Base-by-base conservation (phyloP, 2,888 invertebrate genomes). In the Epicampocera succincta region DNA sequence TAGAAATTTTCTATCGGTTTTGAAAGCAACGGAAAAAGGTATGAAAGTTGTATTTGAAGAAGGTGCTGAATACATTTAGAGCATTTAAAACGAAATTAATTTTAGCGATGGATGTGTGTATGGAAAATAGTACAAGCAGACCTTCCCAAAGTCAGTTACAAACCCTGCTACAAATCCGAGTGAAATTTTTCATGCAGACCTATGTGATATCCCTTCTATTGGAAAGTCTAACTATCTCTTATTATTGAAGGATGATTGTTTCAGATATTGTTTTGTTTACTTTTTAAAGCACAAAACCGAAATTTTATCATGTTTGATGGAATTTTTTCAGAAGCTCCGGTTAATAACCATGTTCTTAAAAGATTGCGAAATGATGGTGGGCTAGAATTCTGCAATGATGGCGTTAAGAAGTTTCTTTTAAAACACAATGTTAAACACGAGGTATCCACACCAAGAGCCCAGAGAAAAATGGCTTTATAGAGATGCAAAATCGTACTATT, bases 361-460 rank as follows among this genome's bases (percentile, higher is more conserved):
- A 48, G 66, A 29, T 44, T 84, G 11, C 46, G 81, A 69, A 61
- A 68, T 12, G 80, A 83, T 63, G 63, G 78, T 33, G 78, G 80
- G 13, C 25, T 80, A 12, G 69, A 81, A 44, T 83, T 81, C 60
- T 76, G 82, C 19, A 83, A 84, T 29, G 69, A 81, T n/a, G 6
- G 13, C 1, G 56, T 38, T 3, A 15, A 54, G 9, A 33, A 54
- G n/a, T 54, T 33, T 33, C 38, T 58, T 13, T 58, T 40, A 58
- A n/a, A 58, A 17, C 6, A 52, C 5, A 58, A 74, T 56, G 77
- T 81, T 8, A 72, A 77, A 19, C 83, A 85, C 56, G 66, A 82
- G 44, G 54, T 72, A 13, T 60, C 72, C 12, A 54, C 61, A 61
- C 63, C 60, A 21, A 44, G 71, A 71, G 71, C 60, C 71, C 71